Conservation (phyloP, 2,797 vertebrate genomes). For the Pangasius sanitwongsei region DNA sequence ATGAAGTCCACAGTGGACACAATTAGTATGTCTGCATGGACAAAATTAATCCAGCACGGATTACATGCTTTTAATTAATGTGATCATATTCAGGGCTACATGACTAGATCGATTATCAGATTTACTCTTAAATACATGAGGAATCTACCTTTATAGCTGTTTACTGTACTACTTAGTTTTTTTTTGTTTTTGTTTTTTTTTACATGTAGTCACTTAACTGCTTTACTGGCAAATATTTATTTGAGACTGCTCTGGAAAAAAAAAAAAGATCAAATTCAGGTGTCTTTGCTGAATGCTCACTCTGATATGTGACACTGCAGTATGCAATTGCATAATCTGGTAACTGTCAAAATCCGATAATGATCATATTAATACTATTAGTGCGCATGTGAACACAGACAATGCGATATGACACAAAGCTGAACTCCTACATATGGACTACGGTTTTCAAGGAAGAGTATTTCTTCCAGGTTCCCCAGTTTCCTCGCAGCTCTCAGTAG, state of each 20-base stretch:
- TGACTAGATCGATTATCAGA: too few relatives aligned
- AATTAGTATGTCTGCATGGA: background rate
- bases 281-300: background rate
- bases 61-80: background rate
- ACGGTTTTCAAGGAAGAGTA: background rate
- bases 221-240: background rate
- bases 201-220: background rate
- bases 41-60: too few relatives aligned
- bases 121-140: background rate
- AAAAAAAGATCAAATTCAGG: background rate
- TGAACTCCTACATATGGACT: background rate
- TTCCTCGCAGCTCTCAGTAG: background rate
- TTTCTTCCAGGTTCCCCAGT: conserved; percentile 1
- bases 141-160: background rate
- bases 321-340: background rate
- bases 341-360: background rate
- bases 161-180: background rate
- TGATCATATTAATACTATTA: background rate
- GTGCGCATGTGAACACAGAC: too few relatives aligned
- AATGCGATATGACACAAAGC: background rate
- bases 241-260: background rate
- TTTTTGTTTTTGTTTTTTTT: background rate
- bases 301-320: background rate
- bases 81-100: background rate
- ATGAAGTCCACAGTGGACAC: background rate